Evolutionary conservation across 2,888 invertebrate species (phyloP).

Genomic region (Megastigmus dorsalis): DNA sequence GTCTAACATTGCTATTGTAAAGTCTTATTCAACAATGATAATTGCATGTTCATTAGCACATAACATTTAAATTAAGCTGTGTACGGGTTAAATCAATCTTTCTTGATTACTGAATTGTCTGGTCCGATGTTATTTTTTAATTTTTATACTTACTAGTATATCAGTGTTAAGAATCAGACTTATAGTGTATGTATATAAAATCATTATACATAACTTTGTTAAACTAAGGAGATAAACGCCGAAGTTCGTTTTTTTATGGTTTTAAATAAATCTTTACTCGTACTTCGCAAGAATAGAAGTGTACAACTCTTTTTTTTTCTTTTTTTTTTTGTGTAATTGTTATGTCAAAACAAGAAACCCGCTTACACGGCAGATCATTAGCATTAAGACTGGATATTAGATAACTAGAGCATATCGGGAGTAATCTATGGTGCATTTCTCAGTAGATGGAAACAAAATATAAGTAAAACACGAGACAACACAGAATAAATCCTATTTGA

Average conservation of each 20-base stretch:
- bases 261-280: constrained; percentile 35
- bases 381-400: constrained; percentile 68
- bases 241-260: constrained; percentile 42
- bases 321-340: constrained; percentile 5
- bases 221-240: constrained; percentile 34
- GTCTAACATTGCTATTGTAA: constrained; percentile 59
- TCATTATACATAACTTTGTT: constrained; percentile 40
- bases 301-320: constrained; percentile 32
- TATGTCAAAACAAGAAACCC: constrained; percentile 30
- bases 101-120: constrained; percentile 41
- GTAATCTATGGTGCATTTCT: constrained; percentile 69
- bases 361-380: constrained; percentile 62
- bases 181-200: constrained; percentile 43
- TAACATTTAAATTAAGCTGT: constrained; percentile 59
- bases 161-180: constrained; percentile 46
- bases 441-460: constrained; percentile 57
- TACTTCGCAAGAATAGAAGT: constrained; percentile 30
- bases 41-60: constrained; percentile 61
- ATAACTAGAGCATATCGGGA: constrained; percentile 64
- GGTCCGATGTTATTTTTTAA: constrained; percentile 51
- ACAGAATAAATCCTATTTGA: constrained; percentile 57
- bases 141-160: constrained; percentile 50
- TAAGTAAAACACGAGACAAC: constrained; percentile 42
- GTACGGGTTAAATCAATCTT: constrained; percentile 53
- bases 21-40: constrained; percentile 57